Evolutionary conservation across 2,113 vertebrate genomes (phyloP).

Genomic region (Haemorhous mexicanus): DNA sequence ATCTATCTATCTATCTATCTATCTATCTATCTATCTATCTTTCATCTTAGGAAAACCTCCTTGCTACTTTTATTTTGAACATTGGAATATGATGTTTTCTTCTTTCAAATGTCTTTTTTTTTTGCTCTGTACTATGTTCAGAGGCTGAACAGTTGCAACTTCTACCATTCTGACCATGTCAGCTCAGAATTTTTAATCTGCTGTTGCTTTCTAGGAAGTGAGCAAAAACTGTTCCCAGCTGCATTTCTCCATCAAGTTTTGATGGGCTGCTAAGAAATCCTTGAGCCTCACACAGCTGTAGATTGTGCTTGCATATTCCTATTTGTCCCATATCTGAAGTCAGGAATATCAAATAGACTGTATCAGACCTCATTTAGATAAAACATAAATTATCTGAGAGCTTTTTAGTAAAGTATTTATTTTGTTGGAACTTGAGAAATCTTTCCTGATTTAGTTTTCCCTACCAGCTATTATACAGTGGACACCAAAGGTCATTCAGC

Average conservation of each 20-base stretch:
- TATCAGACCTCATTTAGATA: background rate
- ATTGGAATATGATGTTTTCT: background rate
- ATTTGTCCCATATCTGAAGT: background rate
- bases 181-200: background rate
- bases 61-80: background rate
- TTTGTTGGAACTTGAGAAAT: background rate
- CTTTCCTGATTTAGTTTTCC: background rate
- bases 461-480: background rate
- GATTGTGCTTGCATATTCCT: background rate
- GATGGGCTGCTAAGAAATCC: background rate
- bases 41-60: background rate
- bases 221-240: background rate
- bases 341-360: background rate
- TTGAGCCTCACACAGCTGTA: background rate
- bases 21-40: no score
- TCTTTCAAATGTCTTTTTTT: background rate
- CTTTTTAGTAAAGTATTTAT: background rate
- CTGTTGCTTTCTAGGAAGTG: background rate
- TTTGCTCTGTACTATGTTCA: background rate
- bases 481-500: background rate
- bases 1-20: no score
- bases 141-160: background rate
- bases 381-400: background rate
- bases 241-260: background rate
- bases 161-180: background rate